A percentile compares a stretch with the other conserved stretches of the same genome.
Conservation (phyloP, 1,140 invertebrate genomes). For the Drosophila parvula region DNA sequence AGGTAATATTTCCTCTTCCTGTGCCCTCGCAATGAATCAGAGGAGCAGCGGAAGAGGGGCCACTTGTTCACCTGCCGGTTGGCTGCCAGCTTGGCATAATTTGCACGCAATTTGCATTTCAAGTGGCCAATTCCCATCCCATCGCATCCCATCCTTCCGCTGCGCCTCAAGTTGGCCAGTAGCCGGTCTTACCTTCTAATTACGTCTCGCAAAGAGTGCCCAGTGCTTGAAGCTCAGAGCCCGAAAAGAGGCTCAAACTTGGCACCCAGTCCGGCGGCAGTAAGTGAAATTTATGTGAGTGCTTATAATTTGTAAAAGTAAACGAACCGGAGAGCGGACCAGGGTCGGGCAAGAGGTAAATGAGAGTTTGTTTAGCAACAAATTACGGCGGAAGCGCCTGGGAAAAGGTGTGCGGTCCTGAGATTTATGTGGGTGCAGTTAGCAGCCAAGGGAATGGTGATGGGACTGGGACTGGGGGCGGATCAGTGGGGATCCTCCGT, state of each 20-base stretch:
- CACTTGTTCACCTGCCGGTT: conserved; percentile 63
- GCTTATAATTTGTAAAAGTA: conserved; percentile 74
- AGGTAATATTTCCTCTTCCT: conserved; percentile 64
- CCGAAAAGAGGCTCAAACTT: conserved; percentile 31
- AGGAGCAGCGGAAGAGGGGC: conserved; percentile 39
- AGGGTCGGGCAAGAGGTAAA: conserved; percentile 17
- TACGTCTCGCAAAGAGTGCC: conserved; percentile 62
- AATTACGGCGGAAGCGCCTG: conserved; percentile 45
- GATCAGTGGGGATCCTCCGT: background rate
- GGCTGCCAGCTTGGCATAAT: conserved; percentile 77
- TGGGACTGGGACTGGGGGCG: background rate
- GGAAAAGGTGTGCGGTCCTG: conserved; percentile 39
- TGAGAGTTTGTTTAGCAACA: conserved; percentile 60
- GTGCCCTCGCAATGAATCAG: conserved; percentile 37
- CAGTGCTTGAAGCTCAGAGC: conserved; percentile 43
- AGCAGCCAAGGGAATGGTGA: background rate
- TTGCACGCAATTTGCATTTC: conserved; percentile 82
- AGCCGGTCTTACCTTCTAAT: conserved; percentile 61
- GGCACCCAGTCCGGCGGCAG: conserved; percentile 48
- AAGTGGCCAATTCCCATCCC: conserved; percentile 65
- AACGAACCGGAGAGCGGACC: conserved; percentile 29
- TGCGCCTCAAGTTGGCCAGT: conserved; percentile 42
- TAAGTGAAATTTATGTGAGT: conserved; percentile 77
- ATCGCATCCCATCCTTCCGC: conserved; percentile 12
- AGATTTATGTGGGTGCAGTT: conserved; percentile 53